phyloP scores from a whole-genome alignment of 2,797 vertebrate genomes.

The Oryzias sinensis region DNA sequence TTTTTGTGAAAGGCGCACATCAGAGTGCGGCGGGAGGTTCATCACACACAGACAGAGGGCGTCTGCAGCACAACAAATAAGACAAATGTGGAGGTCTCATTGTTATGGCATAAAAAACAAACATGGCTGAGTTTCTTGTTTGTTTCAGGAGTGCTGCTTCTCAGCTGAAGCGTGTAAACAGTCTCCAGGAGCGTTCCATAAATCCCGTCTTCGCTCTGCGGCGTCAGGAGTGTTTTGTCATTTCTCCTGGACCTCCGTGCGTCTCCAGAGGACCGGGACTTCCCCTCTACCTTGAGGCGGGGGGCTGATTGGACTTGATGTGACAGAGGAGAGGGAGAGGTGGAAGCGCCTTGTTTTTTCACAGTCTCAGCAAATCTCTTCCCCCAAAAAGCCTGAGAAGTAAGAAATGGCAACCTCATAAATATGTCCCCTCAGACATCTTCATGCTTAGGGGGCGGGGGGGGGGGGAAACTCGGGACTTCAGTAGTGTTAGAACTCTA shows the following conservation, averaged over 20 bases:
- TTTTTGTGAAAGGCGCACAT: constrained; percentile 58
- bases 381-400: background rate
- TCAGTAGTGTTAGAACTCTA: background rate
- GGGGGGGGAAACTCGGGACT: background rate
- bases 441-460: constrained; percentile 49
- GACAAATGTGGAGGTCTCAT: constrained; percentile 18
- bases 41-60: constrained; percentile 16
- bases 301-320: constrained; percentile 22
- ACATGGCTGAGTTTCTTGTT: no score
- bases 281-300: constrained; percentile 24
- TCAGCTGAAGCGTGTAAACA: background rate
- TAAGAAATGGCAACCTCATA: background rate
- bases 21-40: constrained; percentile 30
- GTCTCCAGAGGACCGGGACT: constrained; percentile 1
- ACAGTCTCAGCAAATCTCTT: constrained; percentile 22
- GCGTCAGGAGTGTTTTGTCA: constrained; percentile 36
- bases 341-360: constrained; percentile 20
- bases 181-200: constrained; percentile 38
- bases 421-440: background rate
- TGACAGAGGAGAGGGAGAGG: constrained; percentile 6
- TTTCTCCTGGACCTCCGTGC: constrained; percentile 20
- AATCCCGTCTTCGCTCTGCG: constrained; percentile 26
- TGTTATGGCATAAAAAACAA: background rate
- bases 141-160: no score
- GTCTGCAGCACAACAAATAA: constrained; percentile 53